A percentile compares a stretch with the other conserved stretches of the same genome.
Evolutionary conservation across 2,113 vertebrate genomes (phyloP).

Genomic region (Pagrus major): DNA sequence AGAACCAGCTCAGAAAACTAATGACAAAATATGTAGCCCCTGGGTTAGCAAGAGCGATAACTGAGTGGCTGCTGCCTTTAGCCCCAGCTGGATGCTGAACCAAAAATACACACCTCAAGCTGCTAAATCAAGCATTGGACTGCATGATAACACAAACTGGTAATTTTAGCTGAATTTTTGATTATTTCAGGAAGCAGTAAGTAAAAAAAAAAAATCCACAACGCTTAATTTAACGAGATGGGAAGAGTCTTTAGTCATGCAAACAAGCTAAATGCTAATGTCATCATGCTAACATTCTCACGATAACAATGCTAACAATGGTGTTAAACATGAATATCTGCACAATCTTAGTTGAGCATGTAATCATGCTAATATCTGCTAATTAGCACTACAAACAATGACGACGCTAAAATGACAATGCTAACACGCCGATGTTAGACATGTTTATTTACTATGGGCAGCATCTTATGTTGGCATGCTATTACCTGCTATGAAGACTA

Average conservation of each 20-base stretch:
- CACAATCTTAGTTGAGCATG: neutral
- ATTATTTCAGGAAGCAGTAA: neutral
- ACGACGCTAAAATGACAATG: no score
- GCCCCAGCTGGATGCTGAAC: neutral
- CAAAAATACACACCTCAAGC: conserved; percentile 14
- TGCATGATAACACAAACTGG: neutral
- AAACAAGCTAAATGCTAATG: neutral
- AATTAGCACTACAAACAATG: neutral
- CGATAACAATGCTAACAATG: neutral
- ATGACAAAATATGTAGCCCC: conserved; percentile 3
- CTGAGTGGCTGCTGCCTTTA: conserved; percentile 1
- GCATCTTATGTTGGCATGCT: no score
- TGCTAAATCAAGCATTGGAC: neutral
- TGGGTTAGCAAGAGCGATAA: neutral
- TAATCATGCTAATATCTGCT: neutral
- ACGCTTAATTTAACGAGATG: neutral
- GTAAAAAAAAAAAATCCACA: no score
- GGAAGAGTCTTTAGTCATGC: neutral
- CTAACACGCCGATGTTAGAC: no score
- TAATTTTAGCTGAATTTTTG: neutral
- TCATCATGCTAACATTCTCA: neutral
- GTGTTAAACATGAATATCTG: neutral
- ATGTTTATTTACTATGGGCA: no score
- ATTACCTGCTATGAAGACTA: no score
- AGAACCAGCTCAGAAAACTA: neutral